Base-by-base conservation (phyloP, 2,113 vertebrate genomes). In the Phalacrocorax pelagicus region DNA sequence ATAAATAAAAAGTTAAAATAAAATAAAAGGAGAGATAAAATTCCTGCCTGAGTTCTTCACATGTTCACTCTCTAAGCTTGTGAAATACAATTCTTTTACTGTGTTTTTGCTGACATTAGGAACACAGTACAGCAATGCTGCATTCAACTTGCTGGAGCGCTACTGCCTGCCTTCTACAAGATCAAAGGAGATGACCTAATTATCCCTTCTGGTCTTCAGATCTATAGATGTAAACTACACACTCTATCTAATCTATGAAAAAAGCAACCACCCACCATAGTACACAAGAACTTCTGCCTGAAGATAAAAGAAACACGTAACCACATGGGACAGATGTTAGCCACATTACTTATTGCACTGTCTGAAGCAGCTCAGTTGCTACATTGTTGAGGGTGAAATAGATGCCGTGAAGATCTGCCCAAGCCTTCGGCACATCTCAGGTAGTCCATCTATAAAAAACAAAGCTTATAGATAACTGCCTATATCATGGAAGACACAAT, bases 151-250 rank as follows among this genome's bases (percentile, higher is more conserved):
- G 2, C 72, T 1, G 2, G 16, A 89, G 42, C 6, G 0, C 86
- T 63, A 12, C 69, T 71, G 71, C 29, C 52, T 44, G 59, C 32
- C 34, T 61, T 79, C 57, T 5, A 46, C 17, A 40, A 78, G 91
- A 92, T 95, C 95, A 97, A 92, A 97, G 91, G 70, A 80, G 36
- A 94, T 44, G 54, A 92, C 85, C 69, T 91, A 86, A 96, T 91
- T 81, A 91, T 80, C 77, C 88, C 44, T 95, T 78, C 79, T 94
- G 88, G 42, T 90, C 90, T 90, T 93, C 85, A 94, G 86, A 92
- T 51, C 95, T 67, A 24, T 10, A 59, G 86, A 92, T 61, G 71
- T 66, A 80, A 89, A 90, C 62, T 79, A 74, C 84, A 70, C 58
- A 58, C 30, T 44, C 63, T 52, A 78, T 85, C 88, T 97, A 89